A percentile compares a stretch with the other conserved stretches of the same genome.
phyloP scores from a whole-genome alignment of 2,888 invertebrate species.

The Lepidocyrtoides sp. region DNA sequence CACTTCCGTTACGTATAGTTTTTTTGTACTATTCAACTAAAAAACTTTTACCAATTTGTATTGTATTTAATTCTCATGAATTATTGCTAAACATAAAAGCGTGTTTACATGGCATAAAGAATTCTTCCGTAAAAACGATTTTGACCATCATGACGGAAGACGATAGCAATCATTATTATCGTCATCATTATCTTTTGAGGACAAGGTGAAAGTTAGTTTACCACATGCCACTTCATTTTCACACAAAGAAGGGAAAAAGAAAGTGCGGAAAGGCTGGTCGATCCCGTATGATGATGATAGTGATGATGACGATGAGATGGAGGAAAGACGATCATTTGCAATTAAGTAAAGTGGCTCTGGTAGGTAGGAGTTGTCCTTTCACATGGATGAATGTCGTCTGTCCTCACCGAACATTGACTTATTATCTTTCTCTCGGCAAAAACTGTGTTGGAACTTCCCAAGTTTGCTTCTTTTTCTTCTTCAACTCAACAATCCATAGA shows the following conservation, averaged over 20 bases:
- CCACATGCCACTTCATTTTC: slow-evolving; percentile 37
- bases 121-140: background rate
- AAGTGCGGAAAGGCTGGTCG: slow-evolving; percentile 49
- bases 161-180: background rate
- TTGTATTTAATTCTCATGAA: no score
- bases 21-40: no score
- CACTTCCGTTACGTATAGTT: no score
- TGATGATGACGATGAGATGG: slow-evolving; percentile 23
- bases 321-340: slow-evolving; percentile 82
- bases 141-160: background rate
- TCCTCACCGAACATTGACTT: slow-evolving; percentile 77
- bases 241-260: slow-evolving; percentile 38
- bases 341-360: slow-evolving; percentile 83
- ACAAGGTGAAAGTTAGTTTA: slow-evolving; percentile 28
- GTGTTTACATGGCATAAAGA: no score
- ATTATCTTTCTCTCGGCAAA: slow-evolving; percentile 66
- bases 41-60: no score
- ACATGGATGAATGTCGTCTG: slow-evolving; percentile 82
- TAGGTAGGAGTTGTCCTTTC: slow-evolving; percentile 79
- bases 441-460: slow-evolving; percentile 10
- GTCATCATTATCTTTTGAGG: background rate
- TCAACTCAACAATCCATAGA: slow-evolving; percentile 12
- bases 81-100: no score
- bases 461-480: slow-evolving; percentile 17
- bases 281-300: background rate